These are phyloP conservation scores for Oreamnos americanus DNA, from an alignment of 2,113 vertebrate genomes.

Conservation along the genomic window DNA sequence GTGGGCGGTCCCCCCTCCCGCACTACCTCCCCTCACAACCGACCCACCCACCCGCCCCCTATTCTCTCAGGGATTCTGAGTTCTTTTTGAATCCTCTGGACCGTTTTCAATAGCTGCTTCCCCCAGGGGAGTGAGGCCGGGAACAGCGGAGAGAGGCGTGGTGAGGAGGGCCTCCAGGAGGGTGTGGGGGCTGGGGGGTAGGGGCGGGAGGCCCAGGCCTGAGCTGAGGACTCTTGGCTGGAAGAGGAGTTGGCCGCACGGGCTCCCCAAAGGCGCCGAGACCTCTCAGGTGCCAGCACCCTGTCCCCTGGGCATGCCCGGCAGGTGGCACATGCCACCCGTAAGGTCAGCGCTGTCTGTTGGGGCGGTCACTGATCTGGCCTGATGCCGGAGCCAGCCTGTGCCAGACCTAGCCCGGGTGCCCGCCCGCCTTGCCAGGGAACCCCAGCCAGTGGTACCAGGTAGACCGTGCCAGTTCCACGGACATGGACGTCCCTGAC, in stretches of 20 bases:
- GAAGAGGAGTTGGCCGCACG: neutral
- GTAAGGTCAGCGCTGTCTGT: conserved; percentile 20
- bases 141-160: no score
- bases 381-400: conserved; percentile 47
- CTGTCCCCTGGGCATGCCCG: neutral
- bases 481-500: conserved; percentile 31
- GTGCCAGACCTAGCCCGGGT: conserved; percentile 54
- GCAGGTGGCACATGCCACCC: neutral
- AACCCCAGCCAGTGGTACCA: conserved; percentile 56
- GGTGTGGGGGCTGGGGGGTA: neutral
- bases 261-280: neutral
- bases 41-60: neutral
- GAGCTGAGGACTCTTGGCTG: neutral
- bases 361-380: conserved; percentile 51
- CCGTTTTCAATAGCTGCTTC: no score
- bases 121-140: no score
- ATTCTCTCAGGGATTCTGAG: no score
- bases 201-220: neutral
- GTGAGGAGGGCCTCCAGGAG: neutral
- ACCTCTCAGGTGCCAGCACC: neutral
- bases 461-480: conserved; percentile 23
- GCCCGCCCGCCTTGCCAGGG: conserved; percentile 57
- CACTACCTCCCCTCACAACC: neutral
- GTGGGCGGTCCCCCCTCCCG: neutral
- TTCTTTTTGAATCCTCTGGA: no score